Base-by-base conservation (phyloP, 2,113 vertebrate species). In the Passer montanus region DNA sequence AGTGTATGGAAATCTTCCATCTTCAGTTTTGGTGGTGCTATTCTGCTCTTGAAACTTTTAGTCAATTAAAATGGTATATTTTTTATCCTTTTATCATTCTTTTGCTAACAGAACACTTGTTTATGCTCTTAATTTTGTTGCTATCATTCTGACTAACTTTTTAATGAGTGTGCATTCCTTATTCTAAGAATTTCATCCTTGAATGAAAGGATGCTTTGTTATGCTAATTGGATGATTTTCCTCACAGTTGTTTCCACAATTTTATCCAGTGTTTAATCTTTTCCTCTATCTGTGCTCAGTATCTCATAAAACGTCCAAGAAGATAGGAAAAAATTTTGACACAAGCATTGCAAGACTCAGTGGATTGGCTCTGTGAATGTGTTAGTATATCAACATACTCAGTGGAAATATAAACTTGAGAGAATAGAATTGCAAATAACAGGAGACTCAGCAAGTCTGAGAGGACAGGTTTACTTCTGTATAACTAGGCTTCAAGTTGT, bases 321-420 rank as follows among this genome's bases (percentile, higher is more conserved):
- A 53, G 10, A 26, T 12, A n/a, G 14, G 8, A 72, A 39, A 49
- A 70, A 56, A 16, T 84, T 81, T 49, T 67, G 24, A 20, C 11
- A 70, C 0, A 0, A 31, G 8, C 4, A 3, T 47, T 64, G 24
- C 11, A 44, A 6, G 28, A 31, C 11, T 77, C 7, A 30, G 1
- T 50, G 20, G 60, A 8, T 21, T 59, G 15, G 2, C 15, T 59
- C 12, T 67, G 30, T 41, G 19, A 82, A 41, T 39, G 9, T 52
- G 23, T 68, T 76, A 46, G 20, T 69, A 18, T 3, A 11, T 62
- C 10, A 53, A 21, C 9, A 15, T 75, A 37, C 6, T 64, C 69
- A 44, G 17, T 74, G 26, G 62, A 15, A 52, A 9, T 64, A 50
- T 30, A 55, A 50, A 39, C n/a, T 35, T 22, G 27, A 75, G n/a